Evolutionary conservation across 2,888 invertebrate genomes (phyloP), one percentile per base, ranked within the genome.

Genomic region (Hypolimnas misippus): DNA sequence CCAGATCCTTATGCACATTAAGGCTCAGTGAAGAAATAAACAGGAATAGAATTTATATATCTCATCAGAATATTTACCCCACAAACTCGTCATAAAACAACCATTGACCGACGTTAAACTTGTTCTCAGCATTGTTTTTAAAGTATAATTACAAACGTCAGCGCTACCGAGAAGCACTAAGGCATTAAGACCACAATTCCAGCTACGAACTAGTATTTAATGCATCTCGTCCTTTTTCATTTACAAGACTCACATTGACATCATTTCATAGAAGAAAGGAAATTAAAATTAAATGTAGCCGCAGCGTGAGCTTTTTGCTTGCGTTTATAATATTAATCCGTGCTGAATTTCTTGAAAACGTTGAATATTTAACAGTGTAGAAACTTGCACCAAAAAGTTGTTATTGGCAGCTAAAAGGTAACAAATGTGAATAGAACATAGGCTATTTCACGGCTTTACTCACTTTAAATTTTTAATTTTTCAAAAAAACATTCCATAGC

Each of bases 141-240:
- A 42, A 42, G 19, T 42, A 42, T 42, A 42, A 42, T 42, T 42
- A 42, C 42, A 16, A 42, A 17, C n/a, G n/a, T n/a, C 16, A 42
- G 10, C 17, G 42, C 42, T 19, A 17, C 42, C 42, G 1, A 42
- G 42, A 42, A 42, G 42, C 42, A 42, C 42, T 17, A 42, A 38
- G 8, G 17, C 42, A 42, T 42, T 17, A 51, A 63, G 46, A 50
- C 57, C 46, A n/a, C 57, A 35, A 10, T n/a, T 8, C 42, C 1
- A 17, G 17, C 8, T 8, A 16, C 17, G n/a, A 8, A 8, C 42
- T 42, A 42, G 42, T 17, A 42, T 42, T 8, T 42, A 42, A 42
- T 42, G 17, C 16, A 17, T 42, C 16, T 10, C 42, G 17, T 10
- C 17, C 19, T 17, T 42, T 19, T 42, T 19, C 42, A 42, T 33